These are phyloP conservation scores for Drosophila paranaensis DNA, from an alignment of 2,888 invertebrate genomes.

Conservation along the genomic window DNA sequence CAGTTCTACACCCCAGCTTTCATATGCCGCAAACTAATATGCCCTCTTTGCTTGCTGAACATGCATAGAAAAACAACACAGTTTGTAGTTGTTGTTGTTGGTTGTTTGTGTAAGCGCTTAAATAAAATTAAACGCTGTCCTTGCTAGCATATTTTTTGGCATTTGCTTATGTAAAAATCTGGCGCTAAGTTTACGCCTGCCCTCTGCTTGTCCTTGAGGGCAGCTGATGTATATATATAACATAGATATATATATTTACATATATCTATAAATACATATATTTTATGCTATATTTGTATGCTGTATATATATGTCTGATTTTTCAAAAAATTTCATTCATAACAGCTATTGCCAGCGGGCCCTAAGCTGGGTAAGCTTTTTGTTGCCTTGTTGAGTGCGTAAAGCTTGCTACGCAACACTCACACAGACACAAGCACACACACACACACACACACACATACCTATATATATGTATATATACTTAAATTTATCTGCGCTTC, in stretches of 20 bases:
- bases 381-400: slow-evolving; percentile 28
- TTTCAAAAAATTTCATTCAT: slow-evolving; percentile 49
- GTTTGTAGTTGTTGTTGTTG: not conserved
- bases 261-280: not conserved
- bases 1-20: not conserved
- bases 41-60: not conserved
- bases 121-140: slow-evolving; percentile 34
- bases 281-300: not conserved
- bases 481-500: slow-evolving; percentile 8
- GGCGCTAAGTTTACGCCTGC: not conserved
- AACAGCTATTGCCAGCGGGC: slow-evolving; percentile 35
- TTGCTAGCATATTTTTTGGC: slow-evolving; percentile 7
- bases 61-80: not conserved
- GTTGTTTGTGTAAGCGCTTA: slow-evolving; percentile 14
- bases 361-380: slow-evolving; percentile 40
- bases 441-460: not conserved
- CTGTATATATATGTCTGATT: slow-evolving; percentile 9
- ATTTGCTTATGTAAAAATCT: slow-evolving; percentile 9
- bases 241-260: not conserved
- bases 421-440: slow-evolving; percentile 4
- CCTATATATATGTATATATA: not conserved
- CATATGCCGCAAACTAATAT: not conserved
- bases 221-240: not conserved
- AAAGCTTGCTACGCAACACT: slow-evolving; percentile 23
- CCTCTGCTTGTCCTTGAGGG: slow-evolving; percentile 2